Percentiles rank a stretch among this genome's conserved stretches.
Evolutionary conservation across 2,888 invertebrate genomes (phyloP).

Genomic region (Ormyrus rosae): DNA sequence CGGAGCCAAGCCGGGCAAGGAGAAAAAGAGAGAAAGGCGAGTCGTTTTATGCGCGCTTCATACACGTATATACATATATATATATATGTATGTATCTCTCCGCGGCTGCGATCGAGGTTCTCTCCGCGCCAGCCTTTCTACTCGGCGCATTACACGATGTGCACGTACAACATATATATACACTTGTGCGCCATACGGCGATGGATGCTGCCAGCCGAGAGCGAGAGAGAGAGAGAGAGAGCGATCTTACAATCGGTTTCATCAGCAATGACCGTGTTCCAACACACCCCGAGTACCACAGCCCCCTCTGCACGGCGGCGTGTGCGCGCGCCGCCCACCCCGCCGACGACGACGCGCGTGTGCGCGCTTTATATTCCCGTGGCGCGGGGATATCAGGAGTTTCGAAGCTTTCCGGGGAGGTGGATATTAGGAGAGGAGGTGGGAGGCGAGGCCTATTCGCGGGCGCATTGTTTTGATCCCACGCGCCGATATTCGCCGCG

Average conservation of each 20-base stretch:
- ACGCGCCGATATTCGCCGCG: too few species aligned
- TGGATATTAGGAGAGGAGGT: too few species aligned
- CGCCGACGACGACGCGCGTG: constrained; percentile 16
- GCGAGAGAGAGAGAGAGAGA: neutral
- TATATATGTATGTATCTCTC: too few species aligned
- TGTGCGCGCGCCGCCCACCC: neutral
- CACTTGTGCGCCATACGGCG: constrained; percentile 64
- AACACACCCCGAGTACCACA: constrained; percentile 8
- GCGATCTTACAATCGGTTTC: constrained; percentile 68
- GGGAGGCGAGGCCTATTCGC: too few species aligned
- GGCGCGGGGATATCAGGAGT: too few species aligned
- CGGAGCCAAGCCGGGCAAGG: neutral
- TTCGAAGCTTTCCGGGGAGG: too few species aligned
- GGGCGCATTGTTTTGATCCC: too few species aligned
- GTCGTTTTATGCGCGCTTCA: constrained; percentile 34
- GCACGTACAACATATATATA: constrained; percentile 65
- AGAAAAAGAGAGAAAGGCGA: constrained; percentile 41
- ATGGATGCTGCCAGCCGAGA: constrained; percentile 61
- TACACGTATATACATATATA: neutral
- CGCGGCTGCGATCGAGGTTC: neutral
- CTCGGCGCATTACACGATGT: constrained; percentile 42
- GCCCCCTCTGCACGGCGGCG: neutral
- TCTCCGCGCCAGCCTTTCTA: constrained; percentile 63
- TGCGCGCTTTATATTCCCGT: neutral
- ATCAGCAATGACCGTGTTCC: constrained; percentile 62